Percentiles rank a stretch among this genome's conserved stretches.
phyloP scores from a whole-genome alignment of 2,113 vertebrate species.

The Bufo bufo region DNA sequence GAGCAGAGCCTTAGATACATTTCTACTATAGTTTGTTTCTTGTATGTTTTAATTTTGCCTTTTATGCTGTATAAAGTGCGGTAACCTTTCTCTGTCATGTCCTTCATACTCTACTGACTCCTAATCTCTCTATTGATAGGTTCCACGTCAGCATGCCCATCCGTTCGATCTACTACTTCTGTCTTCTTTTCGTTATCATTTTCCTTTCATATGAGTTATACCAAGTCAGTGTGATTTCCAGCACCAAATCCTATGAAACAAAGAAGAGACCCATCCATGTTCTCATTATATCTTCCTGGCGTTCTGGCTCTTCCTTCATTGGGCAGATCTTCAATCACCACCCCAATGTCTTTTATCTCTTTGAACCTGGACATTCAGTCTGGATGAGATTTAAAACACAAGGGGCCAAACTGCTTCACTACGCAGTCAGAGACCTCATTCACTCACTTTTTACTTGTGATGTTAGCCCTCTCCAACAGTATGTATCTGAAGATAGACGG shows the following conservation, averaged over 20 bases:
- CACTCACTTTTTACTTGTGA: slow-evolving; percentile 83
- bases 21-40: neutral
- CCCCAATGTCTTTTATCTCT: slow-evolving; percentile 69
- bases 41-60: neutral
- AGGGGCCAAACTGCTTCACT: slow-evolving; percentile 68
- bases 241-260: neutral
- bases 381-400: slow-evolving; percentile 39
- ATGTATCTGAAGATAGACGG: slow-evolving; percentile 70
- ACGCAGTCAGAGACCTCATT: slow-evolving; percentile 81
- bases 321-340: slow-evolving; percentile 70
- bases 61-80: neutral
- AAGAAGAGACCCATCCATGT: neutral
- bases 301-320: slow-evolving; percentile 65
- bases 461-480: slow-evolving; percentile 81
- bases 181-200: neutral
- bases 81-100: neutral
- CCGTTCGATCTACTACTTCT: neutral
- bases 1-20: neutral
- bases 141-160: neutral
- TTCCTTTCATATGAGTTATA: slow-evolving; percentile 2
- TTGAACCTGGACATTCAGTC: slow-evolving; percentile 67
- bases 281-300: slow-evolving; percentile 44
- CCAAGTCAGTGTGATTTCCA: neutral
- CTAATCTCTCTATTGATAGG: neutral
- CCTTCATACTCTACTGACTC: neutral